Evolutionary conservation across 2,113 vertebrate genomes (phyloP), one percentile per base, ranked within the genome.

Genomic region (Eonycteris spelaea): DNA sequence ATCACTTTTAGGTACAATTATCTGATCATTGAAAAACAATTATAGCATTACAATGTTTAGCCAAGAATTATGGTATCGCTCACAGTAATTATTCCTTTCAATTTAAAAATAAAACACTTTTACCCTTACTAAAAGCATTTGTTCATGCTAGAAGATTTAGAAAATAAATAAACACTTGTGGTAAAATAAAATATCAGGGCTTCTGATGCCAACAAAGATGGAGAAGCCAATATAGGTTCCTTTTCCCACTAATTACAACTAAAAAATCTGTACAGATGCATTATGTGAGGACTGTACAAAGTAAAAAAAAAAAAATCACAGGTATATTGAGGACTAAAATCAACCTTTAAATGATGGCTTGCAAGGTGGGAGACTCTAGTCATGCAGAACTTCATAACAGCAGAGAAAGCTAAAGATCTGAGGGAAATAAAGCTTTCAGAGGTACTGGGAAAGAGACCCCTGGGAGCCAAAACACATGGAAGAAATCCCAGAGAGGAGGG

Each of bases 91-190:
- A 51, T 73, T 86, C 3, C 6, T 65, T 70, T 86, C n/a, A 82
- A 68, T 83, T 35, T 57, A 18, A 45, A 83, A 51, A 51, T 15
- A 38, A 65, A 87, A 51, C 53, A 68, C 18, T 33, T 51, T 73
- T 48, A 53, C 12, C 24, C 13, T 86, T 74, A 90, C 21, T 90
- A 67, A 80, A 38, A 89, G 5, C 21, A 80, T 30, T 30, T 16
- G 19, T n/a, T 83, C 12, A 35, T n/a, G n/a, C n/a, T 45, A 90
- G 80, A 79, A 74, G 35, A 78, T 78, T 45, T 90, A 84, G 63
- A 94, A 88, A 91, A 70, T 70, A 88, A 91, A 70, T 70, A 86
- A 86, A 83, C 21, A 73, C n/a, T 80, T 94, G 71, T 40, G 21
- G 7, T 48, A 78, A 80, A 89, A 57, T 35, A 92, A 86, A 92